Conservation (phyloP, 2,888 invertebrate species). For the Nomada lathburiana region DNA sequence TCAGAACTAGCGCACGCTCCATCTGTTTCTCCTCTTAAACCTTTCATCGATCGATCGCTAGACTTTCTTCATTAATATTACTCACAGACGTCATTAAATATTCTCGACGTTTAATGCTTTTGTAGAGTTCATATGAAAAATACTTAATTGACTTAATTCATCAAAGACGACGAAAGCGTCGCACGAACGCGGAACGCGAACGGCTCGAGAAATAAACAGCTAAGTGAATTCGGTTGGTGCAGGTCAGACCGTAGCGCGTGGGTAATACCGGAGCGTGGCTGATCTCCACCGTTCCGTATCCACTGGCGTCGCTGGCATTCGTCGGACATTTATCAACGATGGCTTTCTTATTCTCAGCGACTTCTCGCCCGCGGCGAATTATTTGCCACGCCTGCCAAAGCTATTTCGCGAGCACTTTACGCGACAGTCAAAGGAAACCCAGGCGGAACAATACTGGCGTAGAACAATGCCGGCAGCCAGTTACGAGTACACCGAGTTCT, state of each 20-base stretch:
- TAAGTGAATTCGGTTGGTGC: background rate
- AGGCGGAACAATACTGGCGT: constrained; percentile 29
- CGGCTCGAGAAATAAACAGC: background rate
- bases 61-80: no score
- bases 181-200: background rate
- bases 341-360: constrained; percentile 14
- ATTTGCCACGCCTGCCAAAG: constrained; percentile 15
- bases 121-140: no score
- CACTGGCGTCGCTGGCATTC: background rate
- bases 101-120: no score
- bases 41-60: no score
- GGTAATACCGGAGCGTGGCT: background rate
- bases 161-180: no score
- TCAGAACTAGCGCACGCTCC: no score
- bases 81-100: no score
- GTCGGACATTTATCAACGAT: constrained; percentile 15
- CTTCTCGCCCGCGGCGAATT: constrained; percentile 18
- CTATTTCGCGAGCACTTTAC: constrained; percentile 41
- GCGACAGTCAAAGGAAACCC: constrained; percentile 36
- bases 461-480: constrained; percentile 34
- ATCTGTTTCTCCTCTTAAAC: no score
- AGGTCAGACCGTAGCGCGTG: background rate
- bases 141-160: no score
- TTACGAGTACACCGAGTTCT: constrained; percentile 36
- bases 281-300: background rate